Conservation (phyloP, 2,888 invertebrate species). For the Noctuana brunneofusca region DNA sequence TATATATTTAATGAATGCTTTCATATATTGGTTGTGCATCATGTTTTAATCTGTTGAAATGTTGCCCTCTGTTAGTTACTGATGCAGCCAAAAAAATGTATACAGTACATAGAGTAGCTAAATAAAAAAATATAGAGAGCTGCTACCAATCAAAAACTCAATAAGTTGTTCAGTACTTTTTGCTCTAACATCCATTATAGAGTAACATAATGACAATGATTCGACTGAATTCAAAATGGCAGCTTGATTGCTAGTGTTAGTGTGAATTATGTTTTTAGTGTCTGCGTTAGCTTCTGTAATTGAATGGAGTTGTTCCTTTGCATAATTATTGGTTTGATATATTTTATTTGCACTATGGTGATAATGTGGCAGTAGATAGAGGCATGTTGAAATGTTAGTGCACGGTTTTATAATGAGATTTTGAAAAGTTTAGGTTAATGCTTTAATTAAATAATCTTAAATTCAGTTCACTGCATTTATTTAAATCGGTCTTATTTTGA, state of each 20-base stretch:
- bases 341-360: constrained; percentile 11
- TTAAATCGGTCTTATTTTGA: no score
- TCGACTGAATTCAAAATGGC: constrained; percentile 49
- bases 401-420: no score
- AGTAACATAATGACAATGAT: constrained; percentile 63
- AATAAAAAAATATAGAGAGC: not conserved
- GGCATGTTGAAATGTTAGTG: not conserved
- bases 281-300: constrained; percentile 32
- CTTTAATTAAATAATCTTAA: no score
- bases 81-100: no score
- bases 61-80: no score
- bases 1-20: no score
- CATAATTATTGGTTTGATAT: constrained; percentile 2
- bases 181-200: constrained; percentile 38
- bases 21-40: no score
- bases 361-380: constrained; percentile 2
- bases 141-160: not conserved
- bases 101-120: not conserved
- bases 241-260: constrained; percentile 48
- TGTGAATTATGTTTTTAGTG: constrained; percentile 32
- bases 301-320: constrained; percentile 27
- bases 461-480: no score
- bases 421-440: no score
- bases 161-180: constrained; percentile 43
- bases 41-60: no score